Conservation (phyloP, 2,113 vertebrate species). For the Rhinichthys klamathensis region DNA sequence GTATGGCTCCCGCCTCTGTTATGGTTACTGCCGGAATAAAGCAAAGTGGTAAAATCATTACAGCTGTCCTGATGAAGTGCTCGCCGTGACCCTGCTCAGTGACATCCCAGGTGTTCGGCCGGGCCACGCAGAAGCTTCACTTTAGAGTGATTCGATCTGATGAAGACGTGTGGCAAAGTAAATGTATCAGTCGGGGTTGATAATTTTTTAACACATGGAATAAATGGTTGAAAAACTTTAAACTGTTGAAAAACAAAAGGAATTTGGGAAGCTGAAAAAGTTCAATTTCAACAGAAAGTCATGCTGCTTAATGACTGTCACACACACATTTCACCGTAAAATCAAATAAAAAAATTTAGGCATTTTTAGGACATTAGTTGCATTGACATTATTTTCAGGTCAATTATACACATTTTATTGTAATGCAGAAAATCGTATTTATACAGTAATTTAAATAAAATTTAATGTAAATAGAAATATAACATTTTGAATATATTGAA, state of each 20-base stretch:
- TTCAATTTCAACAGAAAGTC: not conserved
- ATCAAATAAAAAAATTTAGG: not conserved
- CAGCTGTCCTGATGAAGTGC: constrained; percentile 65
- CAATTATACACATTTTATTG: not conserved
- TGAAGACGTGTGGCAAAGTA: constrained; percentile 53
- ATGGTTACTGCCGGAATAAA: constrained; percentile 76
- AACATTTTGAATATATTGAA: too few species aligned
- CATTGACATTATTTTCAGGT: not conserved
- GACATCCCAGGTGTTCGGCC: constrained; percentile 72
- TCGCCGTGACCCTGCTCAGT: constrained; percentile 64
- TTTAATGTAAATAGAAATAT: too few species aligned
- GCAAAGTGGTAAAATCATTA: constrained; percentile 76
- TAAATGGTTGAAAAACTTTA: not conserved
- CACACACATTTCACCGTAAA: not conserved
- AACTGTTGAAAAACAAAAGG: not conserved
- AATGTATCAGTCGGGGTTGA: not conserved
- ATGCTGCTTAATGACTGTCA: not conserved
- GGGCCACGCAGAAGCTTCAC: constrained; percentile 69
- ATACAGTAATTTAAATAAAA: not conserved
- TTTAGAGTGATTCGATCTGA: constrained; percentile 63
- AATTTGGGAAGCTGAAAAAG: not conserved
- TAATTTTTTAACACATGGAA: not conserved
- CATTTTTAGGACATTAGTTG: not conserved
- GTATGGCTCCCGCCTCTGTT: constrained; percentile 70
- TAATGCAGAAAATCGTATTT: not conserved